These are phyloP conservation scores for Alitta virens DNA, from an alignment of 2,888 invertebrate genomes.

Conservation along the genomic window DNA sequence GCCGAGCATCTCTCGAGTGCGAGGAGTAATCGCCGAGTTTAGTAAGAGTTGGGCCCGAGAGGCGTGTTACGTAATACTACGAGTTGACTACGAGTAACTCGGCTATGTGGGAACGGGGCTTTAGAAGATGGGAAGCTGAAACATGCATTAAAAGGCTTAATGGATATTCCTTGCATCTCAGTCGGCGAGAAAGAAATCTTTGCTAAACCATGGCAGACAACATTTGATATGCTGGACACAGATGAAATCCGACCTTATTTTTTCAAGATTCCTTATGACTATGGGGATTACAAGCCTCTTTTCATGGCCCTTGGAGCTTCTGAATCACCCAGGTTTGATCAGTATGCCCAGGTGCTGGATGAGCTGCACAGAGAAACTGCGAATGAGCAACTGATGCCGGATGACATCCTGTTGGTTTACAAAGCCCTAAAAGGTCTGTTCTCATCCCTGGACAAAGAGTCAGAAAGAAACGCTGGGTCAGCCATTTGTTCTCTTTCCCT, in stretches of 20 bases:
- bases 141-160: slow-evolving; percentile 4
- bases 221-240: slow-evolving; percentile 20
- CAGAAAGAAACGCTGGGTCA: neutral
- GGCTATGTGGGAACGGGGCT: no score
- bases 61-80: no score
- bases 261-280: slow-evolving; percentile 27
- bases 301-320: slow-evolving; percentile 34
- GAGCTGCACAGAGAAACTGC: slow-evolving; percentile 20
- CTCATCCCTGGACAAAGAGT: slow-evolving; percentile 11
- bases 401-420: slow-evolving; percentile 25
- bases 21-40: no score
- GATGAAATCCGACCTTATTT: slow-evolving; percentile 35
- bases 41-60: no score
- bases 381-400: slow-evolving; percentile 22
- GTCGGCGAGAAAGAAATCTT: slow-evolving; percentile 22
- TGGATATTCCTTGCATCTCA: slow-evolving; percentile 17
- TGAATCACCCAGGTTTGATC: slow-evolving; percentile 24
- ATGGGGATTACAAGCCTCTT: slow-evolving; percentile 28
- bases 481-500: slow-evolving; percentile 12
- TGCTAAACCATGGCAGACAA: slow-evolving; percentile 27
- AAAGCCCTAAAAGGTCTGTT: slow-evolving; percentile 29
- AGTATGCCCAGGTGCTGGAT: slow-evolving; percentile 31
- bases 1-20: no score
- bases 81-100: no score
- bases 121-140: slow-evolving; percentile 11